Conservation (phyloP, 2,797 vertebrate genomes). For the Mus caroli region DNA sequence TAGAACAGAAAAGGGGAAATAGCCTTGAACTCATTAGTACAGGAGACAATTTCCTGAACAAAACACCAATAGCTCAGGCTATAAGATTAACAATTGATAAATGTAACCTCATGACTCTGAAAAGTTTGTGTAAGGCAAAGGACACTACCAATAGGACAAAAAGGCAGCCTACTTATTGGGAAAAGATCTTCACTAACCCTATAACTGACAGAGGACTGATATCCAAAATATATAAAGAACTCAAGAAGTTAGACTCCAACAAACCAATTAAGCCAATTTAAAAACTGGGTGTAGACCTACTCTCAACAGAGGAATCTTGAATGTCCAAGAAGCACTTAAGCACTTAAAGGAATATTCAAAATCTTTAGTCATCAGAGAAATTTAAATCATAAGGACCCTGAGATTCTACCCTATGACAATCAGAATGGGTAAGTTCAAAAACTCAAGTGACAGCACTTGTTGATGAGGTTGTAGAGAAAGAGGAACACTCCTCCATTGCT, state of each 20-base stretch:
- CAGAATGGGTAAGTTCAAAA: background rate
- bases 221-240: background rate
- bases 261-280: background rate
- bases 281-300: background rate
- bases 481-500: background rate
- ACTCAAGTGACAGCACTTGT: background rate
- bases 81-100: background rate
- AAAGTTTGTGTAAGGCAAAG: background rate
- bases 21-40: background rate
- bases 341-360: background rate
- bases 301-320: background rate
- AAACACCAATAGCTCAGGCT: background rate
- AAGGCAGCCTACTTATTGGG: background rate
- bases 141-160: background rate
- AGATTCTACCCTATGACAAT: background rate
- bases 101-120: background rate
- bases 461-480: background rate
- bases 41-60: background rate
- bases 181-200: background rate
- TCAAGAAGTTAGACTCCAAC: background rate
- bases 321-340: background rate
- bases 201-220: background rate
- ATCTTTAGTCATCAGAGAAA: background rate
- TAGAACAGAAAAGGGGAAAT: background rate
- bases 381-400: background rate